phyloP scores from a whole-genome alignment of 1,140 invertebrate genomes.

The Drosophila neocordata region DNA sequence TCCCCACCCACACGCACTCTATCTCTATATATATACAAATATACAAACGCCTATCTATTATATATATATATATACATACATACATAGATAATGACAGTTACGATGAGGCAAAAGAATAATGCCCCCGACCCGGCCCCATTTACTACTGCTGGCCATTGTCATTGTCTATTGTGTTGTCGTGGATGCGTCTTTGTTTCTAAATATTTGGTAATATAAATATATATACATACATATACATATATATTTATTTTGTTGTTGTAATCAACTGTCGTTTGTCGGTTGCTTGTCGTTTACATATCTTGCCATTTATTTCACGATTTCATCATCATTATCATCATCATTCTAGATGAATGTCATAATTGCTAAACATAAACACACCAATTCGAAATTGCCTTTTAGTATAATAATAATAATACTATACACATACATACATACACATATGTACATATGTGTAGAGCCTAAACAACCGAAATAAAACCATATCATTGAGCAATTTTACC shows the following conservation, averaged over 20 bases:
- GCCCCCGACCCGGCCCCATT: background rate
- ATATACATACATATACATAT: conserved; percentile 21
- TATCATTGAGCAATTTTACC: conserved; percentile 2
- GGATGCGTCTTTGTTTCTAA: conserved; percentile 47
- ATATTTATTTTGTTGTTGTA: background rate
- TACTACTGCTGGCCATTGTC: conserved; percentile 17
- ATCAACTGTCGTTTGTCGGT: background rate
- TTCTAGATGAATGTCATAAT: conserved; percentile 10
- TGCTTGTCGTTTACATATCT: background rate
- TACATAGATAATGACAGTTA: conserved; percentile 48
- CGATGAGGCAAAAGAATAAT: conserved; percentile 8
- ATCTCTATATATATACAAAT: background rate
- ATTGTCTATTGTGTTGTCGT: conserved; percentile 50
- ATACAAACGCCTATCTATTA: too few species aligned
- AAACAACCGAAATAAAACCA: conserved; percentile 8
- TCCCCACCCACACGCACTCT: conserved; percentile 20
- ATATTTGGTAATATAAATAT: conserved; percentile 58
- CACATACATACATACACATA: too few species aligned
- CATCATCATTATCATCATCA: conserved; percentile 3
- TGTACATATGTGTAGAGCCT: too few species aligned
- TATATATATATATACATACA: background rate
- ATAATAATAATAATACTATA: too few species aligned
- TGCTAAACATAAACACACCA: conserved; percentile 7
- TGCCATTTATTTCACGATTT: conserved; percentile 9
- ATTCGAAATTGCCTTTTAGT: background rate